Evolutionary conservation across 2,113 vertebrate species (phyloP), one percentile per base, ranked within the genome.

Genomic region (Nothobranchius furzeri): DNA sequence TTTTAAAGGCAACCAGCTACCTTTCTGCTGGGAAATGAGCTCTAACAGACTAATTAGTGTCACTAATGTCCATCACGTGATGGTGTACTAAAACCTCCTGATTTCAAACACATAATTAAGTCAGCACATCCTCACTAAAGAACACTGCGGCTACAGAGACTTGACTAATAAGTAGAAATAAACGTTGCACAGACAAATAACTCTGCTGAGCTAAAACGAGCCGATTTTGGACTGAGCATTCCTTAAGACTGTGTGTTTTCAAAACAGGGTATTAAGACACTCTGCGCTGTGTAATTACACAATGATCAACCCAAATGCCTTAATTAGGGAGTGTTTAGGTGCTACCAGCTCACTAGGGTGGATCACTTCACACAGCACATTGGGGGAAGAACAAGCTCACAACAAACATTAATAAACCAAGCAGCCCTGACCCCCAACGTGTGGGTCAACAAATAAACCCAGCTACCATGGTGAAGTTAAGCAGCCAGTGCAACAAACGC

Each of bases 201-300:
- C 56, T 67, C 45, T 15, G 59, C 68, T 64, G 60, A 62, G 56
- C 47, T 56, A 58, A 80, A 84, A 83, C 58, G 66, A 68, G 62
- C 58, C 57, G 73, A 76, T 84, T 78, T 85, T 74, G 64, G 64
- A 49, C 15, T 2, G 15, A 73, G 52, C 1, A n/a, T 51, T 59
- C 63, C 62, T 40, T 56, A 70, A 20, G 69, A 56, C 67, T 45
- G 45, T 63, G 67, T 79, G 70, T 81, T 88, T 87, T 79, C 72
- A 82, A 76, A 87, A 87, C 70, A 86, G 68, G 62, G 71, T 65
- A 80, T 87, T 82, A 84, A 35, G 14, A 53, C 74, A 45, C 72
- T 72, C 60, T 2, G 70, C 52, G 20, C 64, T 73, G 78, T 85
- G 70, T 68, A 82, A 88, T 89, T 88, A 85, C 78, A 81, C 78